These are phyloP conservation scores for Lysiphlebus fabarum DNA, from an alignment of 1,140 invertebrate species.

Conservation along the genomic window DNA sequence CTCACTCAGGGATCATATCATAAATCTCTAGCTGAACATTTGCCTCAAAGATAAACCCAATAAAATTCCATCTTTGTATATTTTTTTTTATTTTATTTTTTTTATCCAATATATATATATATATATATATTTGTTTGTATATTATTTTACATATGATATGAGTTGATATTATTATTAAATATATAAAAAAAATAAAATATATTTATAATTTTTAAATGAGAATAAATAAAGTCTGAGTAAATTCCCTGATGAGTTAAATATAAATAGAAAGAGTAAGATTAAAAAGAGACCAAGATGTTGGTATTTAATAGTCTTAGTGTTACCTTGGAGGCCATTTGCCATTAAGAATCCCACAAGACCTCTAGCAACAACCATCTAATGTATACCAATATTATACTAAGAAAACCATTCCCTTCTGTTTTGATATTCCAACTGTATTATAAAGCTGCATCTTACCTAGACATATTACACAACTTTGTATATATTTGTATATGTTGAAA, in stretches of 20 bases:
- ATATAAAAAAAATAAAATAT: too few species aligned
- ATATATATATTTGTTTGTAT: too few species aligned
- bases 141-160: too few species aligned
- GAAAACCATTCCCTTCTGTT: conserved; percentile 20
- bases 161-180: too few species aligned
- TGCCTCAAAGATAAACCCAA: too few species aligned
- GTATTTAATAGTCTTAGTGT: conserved; percentile 49
- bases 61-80: conserved; percentile 39
- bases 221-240: neutral
- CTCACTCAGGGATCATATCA: too few species aligned
- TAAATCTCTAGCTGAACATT: too few species aligned
- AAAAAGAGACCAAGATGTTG: conserved; percentile 20
- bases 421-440: conserved; percentile 17
- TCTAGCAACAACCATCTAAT: conserved; percentile 20
- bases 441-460: neutral
- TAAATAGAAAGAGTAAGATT: conserved; percentile 2
- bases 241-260: neutral
- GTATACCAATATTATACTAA: conserved; percentile 9
- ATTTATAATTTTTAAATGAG: neutral
- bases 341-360: conserved; percentile 53
- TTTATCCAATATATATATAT: too few species aligned
- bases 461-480: neutral
- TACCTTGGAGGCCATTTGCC: conserved; percentile 44
- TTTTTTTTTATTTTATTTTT: conserved; percentile 23
- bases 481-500: neutral